Evolutionary conservation across 2,797 vertebrate genomes (phyloP).

Genomic region (Molossus molossus): DNA sequence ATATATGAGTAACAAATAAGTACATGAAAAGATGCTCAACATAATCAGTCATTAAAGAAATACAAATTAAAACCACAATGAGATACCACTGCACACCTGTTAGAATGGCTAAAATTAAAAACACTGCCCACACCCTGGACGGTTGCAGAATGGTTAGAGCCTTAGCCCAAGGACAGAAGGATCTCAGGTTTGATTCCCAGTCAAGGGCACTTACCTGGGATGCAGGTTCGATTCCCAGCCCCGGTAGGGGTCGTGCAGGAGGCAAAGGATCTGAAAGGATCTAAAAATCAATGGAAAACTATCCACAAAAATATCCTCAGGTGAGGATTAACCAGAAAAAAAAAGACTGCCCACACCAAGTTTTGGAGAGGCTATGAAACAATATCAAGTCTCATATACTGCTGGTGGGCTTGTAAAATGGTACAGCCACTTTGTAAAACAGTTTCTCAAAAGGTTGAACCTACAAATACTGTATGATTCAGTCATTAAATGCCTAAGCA

Average conservation of each 20-base stretch:
- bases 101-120: slow-evolving; percentile 39
- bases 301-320: too few species aligned
- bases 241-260: too few species aligned
- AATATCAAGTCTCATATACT: neutral
- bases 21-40: slow-evolving; percentile 27
- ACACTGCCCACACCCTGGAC: neutral
- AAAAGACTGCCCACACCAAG: neutral
- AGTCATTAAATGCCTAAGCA: slow-evolving; percentile 50
- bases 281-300: too few species aligned
- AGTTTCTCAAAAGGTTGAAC: slow-evolving; percentile 59
- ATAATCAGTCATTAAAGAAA: slow-evolving; percentile 36
- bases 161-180: too few species aligned
- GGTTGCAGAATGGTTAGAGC: too few species aligned
- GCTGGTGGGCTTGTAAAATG: slow-evolving; percentile 7
- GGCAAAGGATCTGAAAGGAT: too few species aligned
- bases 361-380: neutral
- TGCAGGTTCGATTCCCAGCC: too few species aligned
- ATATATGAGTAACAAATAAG: slow-evolving; percentile 32
- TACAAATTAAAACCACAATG: slow-evolving; percentile 52
- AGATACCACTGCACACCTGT: neutral
- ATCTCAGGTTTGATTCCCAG: too few species aligned
- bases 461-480: slow-evolving; percentile 19
- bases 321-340: too few species aligned
- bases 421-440: slow-evolving; percentile 49
- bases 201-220: too few species aligned